phyloP scores from a whole-genome alignment of 2,888 invertebrate species.

The Timema podura region DNA sequence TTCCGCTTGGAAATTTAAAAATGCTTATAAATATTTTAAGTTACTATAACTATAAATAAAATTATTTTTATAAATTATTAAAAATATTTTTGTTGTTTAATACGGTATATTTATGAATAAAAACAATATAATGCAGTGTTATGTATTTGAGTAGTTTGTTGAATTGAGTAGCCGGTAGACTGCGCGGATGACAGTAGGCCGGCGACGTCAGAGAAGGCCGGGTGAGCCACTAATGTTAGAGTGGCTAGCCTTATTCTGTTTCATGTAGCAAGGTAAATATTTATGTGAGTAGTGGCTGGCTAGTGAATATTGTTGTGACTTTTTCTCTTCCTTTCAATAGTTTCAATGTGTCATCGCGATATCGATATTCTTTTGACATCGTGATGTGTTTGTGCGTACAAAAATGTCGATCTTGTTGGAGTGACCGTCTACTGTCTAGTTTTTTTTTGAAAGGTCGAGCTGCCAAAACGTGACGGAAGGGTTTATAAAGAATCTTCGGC shows the following conservation, averaged over 20 bases:
- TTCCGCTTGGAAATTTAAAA: no score
- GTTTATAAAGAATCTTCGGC: slow-evolving; percentile 26
- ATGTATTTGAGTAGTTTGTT: no score
- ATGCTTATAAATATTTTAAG: no score
- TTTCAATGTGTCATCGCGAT: no score
- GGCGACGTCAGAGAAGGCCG: slow-evolving; percentile 38
- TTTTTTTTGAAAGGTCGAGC: slow-evolving; percentile 29
- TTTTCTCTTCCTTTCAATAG: not conserved
- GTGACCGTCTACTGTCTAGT: not conserved
- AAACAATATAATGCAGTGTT: no score
- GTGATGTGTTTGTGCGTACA: not conserved
- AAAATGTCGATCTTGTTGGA: not conserved
- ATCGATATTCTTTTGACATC: no score
- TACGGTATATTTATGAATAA: no score
- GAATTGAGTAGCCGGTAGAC: no score
- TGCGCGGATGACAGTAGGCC: slow-evolving; percentile 35
- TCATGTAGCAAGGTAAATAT: slow-evolving; percentile 45
- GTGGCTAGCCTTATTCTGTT: slow-evolving; percentile 36
- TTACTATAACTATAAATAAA: no score
- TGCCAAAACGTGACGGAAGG: slow-evolving; percentile 29
- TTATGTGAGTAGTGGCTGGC: slow-evolving; percentile 30
- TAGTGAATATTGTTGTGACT: slow-evolving; percentile 4
- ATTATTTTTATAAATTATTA: no score
- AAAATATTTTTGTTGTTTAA: no score
- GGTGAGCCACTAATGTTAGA: slow-evolving; percentile 35